Evolutionary conservation across 2,113 vertebrate genomes (phyloP), one percentile per base, ranked within the genome.

Genomic region (Boleophthalmus pectinirostris): DNA sequence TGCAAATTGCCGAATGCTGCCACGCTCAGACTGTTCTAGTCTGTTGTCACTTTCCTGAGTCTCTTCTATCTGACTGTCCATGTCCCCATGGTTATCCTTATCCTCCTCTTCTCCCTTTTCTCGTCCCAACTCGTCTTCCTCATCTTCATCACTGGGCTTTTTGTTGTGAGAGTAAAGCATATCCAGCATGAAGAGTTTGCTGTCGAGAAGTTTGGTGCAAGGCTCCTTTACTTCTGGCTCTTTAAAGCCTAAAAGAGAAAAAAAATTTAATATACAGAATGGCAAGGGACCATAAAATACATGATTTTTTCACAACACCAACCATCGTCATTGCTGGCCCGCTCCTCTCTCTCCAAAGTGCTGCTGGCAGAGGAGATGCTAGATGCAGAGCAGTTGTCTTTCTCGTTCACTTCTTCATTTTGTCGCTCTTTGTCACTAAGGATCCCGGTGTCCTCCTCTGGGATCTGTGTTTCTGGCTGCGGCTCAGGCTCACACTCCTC

Each of bases 131-230:
- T 93, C 93, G 38, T 95, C 94, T 60, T 95, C 94, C 21, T 95
- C 94, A 45, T 94, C 95, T 57, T 93, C 92, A 15, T 90, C 82
- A 0, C 92, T 82, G 64, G 94, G 92, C 80, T 97, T 95, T 86
- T 95, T 95, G 91, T 91, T 97, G 90, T 98, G 96, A 35, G 95
- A 95, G 95, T 97, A 98, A 88, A 98, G 93, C 96, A 97, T 97
- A 90, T 99, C 96, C 94, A 98, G 91, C 96, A 98, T 98, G 92
- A 98, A 98, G 69, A 96, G 92, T 81, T 97, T 98, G 87, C 91
- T 96, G 91, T 95, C 95, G 84, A 97, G 95, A 84, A 97, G 96
- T 87, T 95, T 95, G 82, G 93, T 94, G 85, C 94, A 94, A 89
- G 93, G 94, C 63, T 96, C 96, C 82, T 94, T 97, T 90, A 96